These are phyloP conservation scores for Pimpla rufipes DNA, from an alignment of 2,888 invertebrate genomes.

Conservation along the genomic window DNA sequence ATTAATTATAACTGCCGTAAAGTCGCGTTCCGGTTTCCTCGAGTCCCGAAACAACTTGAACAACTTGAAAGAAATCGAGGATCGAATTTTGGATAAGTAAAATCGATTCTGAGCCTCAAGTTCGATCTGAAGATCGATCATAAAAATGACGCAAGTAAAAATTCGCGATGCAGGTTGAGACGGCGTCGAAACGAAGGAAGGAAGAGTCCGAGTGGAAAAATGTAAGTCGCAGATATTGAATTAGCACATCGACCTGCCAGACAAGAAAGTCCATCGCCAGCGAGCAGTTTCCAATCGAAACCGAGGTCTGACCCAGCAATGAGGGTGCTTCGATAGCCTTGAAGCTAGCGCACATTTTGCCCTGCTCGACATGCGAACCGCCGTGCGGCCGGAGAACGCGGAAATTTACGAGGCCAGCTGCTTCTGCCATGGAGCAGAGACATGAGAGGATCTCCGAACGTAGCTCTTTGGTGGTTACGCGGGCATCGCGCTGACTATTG, in stretches of 20 bases:
- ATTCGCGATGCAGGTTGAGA: too few relatives aligned
- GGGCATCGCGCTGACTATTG: slow-evolving; percentile 53
- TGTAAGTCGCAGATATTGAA: neutral
- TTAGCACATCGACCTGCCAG: neutral
- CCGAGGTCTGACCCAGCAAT: slow-evolving; percentile 36
- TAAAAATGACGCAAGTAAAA: too few relatives aligned
- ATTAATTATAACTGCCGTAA: too few relatives aligned
- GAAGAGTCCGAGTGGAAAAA: neutral
- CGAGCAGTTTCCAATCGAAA: slow-evolving; percentile 26
- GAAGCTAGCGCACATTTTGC: slow-evolving; percentile 10
- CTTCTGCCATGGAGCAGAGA: slow-evolving; percentile 14
- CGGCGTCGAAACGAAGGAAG: neutral
- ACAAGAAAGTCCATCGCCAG: slow-evolving; percentile 2
- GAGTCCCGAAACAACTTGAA: too few relatives aligned
- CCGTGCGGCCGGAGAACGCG: slow-evolving; percentile 22
- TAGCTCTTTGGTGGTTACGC: slow-evolving; percentile 37
- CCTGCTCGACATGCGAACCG: slow-evolving; percentile 32
- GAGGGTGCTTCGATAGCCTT: slow-evolving; percentile 60
- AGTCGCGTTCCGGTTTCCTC: too few relatives aligned
- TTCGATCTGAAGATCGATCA: too few relatives aligned
- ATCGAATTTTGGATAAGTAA: too few relatives aligned
- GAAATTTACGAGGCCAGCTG: slow-evolving; percentile 53
- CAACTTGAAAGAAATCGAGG: too few relatives aligned
- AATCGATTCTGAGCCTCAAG: too few relatives aligned
- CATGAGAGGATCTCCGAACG: slow-evolving; percentile 33